phyloP scores from a whole-genome alignment of 2,888 invertebrate genomes.

The Iphiclides podalirius region DNA sequence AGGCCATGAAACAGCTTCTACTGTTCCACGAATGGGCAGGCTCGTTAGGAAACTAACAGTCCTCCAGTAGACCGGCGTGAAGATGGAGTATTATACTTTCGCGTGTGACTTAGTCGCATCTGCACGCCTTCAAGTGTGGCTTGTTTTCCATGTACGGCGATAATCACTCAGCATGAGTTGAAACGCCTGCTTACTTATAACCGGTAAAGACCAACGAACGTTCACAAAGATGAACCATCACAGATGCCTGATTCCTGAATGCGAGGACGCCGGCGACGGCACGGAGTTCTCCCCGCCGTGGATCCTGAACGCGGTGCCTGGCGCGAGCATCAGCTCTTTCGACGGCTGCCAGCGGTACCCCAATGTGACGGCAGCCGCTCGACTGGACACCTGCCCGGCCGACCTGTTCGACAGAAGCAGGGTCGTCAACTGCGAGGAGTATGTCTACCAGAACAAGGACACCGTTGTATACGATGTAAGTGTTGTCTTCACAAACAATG shows the following conservation, averaged over 20 bases:
- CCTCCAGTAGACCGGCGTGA: no score
- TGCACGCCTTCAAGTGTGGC: no score
- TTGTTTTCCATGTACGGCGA: no score
- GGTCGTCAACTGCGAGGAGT: constrained; percentile 41
- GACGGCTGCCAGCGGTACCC: constrained; percentile 69
- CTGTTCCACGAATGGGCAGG: no score
- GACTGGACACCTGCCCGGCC: constrained; percentile 42
- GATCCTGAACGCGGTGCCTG: constrained; percentile 68
- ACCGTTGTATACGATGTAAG: constrained; percentile 64
- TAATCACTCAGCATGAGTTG: no score
- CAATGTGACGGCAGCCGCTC: constrained; percentile 19
- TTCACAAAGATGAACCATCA: no score
- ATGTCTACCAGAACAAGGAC: constrained; percentile 51
- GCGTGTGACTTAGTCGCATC: no score
- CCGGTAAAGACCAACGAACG: no score
- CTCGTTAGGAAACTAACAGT: no score
- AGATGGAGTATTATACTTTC: no score
- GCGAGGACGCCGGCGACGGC: constrained; percentile 37
- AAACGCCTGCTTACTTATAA: no score
- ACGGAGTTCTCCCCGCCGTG: constrained; percentile 58
- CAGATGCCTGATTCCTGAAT: constrained; percentile 54
- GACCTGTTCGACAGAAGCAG: constrained; percentile 43
- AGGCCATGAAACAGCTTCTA: no score
- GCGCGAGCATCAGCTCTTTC: constrained; percentile 37
- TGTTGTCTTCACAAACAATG: constrained; percentile 18